Evolutionary conservation across 37 sponge, comb jelly and placozoan species (phyloP).

Genomic region (Beroe ovata): DNA sequence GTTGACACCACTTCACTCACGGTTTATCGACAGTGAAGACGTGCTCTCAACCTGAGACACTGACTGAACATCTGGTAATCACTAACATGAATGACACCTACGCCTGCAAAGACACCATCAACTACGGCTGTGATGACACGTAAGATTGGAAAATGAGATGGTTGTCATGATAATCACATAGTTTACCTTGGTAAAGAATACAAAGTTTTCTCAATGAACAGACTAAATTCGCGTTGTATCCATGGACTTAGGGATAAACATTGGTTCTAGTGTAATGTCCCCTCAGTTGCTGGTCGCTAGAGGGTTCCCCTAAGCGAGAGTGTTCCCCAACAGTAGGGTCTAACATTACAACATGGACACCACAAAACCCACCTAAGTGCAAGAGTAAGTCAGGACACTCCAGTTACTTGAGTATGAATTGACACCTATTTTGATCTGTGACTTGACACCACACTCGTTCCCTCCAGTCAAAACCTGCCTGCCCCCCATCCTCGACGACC

Average conservation of each 20-base stretch:
- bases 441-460: no score
- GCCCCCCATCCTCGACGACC: neutral
- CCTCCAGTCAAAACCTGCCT: slow-evolving; percentile 38
- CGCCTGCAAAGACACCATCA: slow-evolving; percentile 52
- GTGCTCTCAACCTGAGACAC: slow-evolving; percentile 12
- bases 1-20: neutral
- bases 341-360: neutral
- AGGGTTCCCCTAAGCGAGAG: neutral
- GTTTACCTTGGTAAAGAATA: no score
- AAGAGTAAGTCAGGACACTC: neutral
- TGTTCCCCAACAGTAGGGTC: neutral
- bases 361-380: neutral
- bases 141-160: no score
- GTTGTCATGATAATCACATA: no score
- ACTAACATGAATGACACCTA: neutral
- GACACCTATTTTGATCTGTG: no score
- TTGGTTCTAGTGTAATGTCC: neutral
- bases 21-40: slow-evolving; percentile 65
- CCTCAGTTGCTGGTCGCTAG: neutral
- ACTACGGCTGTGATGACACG: slow-evolving; percentile 32
- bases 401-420: no score
- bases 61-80: neutral
- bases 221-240: no score
- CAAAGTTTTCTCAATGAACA: no score
- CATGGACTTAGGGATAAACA: no score